These are phyloP conservation scores for Coptodon rendalli DNA, from an alignment of 2,113 vertebrate species.

Conservation along the genomic window DNA sequence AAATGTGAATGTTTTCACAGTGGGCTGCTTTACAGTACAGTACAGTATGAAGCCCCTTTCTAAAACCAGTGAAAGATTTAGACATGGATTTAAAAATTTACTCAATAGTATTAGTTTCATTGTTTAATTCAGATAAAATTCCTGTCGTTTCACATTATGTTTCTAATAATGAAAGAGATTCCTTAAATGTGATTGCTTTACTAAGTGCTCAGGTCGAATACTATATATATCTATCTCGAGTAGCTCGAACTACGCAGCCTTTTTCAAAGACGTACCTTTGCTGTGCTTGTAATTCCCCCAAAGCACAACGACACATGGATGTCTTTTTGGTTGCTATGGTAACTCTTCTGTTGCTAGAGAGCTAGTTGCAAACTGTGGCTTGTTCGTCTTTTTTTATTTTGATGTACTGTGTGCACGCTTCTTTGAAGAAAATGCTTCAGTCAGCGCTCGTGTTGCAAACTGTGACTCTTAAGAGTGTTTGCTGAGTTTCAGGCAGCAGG, in stretches of 20 bases:
- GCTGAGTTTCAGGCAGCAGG: neutral
- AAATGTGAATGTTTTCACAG: neutral
- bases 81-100: neutral
- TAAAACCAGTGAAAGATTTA: neutral
- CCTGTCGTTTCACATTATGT: neutral
- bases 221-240: neutral
- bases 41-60: neutral
- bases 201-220: neutral
- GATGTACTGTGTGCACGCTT: neutral
- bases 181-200: neutral
- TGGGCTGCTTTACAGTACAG: neutral
- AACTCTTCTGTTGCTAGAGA: slow-evolving; percentile 6
- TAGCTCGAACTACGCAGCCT: neutral
- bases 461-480: neutral
- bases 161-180: neutral
- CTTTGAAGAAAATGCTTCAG: slow-evolving; percentile 9
- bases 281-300: neutral
- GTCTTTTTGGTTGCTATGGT: slow-evolving; percentile 24
- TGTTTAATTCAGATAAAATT: neutral
- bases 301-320: neutral
- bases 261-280: neutral
- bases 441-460: neutral
- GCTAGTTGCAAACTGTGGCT: neutral
- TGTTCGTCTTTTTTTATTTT: neutral
- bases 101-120: neutral